Evolutionary conservation across 2,888 invertebrate genomes (phyloP).

Genomic region (Polydesmus complanatus): DNA sequence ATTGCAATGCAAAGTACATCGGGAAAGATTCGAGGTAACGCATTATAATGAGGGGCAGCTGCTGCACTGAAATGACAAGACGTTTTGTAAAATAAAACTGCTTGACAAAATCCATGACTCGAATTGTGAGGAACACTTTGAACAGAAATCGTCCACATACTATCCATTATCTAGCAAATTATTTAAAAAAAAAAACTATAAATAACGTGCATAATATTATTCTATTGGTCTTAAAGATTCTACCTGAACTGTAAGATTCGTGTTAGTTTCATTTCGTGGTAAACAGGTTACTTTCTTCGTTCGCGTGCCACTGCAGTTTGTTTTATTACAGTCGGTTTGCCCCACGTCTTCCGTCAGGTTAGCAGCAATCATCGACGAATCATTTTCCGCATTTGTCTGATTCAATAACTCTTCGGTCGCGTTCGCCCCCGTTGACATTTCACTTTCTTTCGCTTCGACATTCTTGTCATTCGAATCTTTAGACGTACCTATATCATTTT

Average conservation of each 20-base stretch:
- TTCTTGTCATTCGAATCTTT: too few species aligned
- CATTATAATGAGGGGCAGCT: slow-evolving; percentile 81
- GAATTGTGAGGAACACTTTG: slow-evolving; percentile 34
- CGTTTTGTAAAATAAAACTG: slow-evolving; percentile 76
- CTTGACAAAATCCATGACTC: slow-evolving; percentile 39
- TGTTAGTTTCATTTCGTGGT: not conserved
- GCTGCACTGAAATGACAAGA: slow-evolving; percentile 81
- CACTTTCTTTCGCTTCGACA: too few species aligned
- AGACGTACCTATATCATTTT: too few species aligned
- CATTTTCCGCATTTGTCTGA: too few species aligned
- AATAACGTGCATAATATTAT: not conserved
- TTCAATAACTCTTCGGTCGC: too few species aligned
- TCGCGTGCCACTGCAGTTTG: too few species aligned
- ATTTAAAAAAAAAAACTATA: not conserved
- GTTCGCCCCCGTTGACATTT: too few species aligned
- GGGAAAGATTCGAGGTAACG: slow-evolving; percentile 72
- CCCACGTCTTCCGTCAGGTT: too few species aligned
- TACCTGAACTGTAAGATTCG: not conserved
- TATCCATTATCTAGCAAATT: not conserved
- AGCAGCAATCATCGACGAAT: too few species aligned
- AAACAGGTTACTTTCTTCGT: not conserved
- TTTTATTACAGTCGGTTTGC: too few species aligned
- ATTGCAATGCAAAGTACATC: slow-evolving; percentile 74
- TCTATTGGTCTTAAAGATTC: not conserved
- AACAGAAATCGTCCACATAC: not conserved